Conservation (phyloP, 2,797 vertebrate genomes). For the Spheniscus humboldti region DNA sequence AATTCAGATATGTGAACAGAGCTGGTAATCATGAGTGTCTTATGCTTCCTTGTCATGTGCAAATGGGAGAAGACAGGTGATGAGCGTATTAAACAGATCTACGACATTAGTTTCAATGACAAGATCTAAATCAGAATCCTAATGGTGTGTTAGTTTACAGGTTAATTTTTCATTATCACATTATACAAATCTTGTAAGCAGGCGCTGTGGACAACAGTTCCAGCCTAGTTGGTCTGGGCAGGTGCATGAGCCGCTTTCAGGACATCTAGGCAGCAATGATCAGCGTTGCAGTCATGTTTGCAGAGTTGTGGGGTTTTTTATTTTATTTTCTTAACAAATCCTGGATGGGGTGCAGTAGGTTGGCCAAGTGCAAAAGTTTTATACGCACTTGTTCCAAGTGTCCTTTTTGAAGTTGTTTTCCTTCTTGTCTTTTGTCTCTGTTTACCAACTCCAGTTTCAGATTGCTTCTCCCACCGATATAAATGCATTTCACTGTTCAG, state of each 20-base stretch:
- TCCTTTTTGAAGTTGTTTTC: background rate
- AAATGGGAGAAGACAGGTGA: background rate
- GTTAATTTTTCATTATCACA: background rate
- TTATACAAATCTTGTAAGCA: background rate
- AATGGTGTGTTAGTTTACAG: background rate
- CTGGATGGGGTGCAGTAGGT: background rate
- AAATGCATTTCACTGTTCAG: conserved; percentile 1
- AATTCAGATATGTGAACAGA: background rate
- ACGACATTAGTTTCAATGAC: background rate
- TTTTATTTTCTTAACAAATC: background rate
- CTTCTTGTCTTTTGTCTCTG: background rate
- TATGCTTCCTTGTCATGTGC: background rate
- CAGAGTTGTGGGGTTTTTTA: rapidly evolving
- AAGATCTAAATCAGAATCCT: background rate
- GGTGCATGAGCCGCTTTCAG: background rate
- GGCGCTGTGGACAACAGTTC: background rate
- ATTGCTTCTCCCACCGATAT: background rate
- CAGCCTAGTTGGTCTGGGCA: background rate
- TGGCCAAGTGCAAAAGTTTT: background rate
- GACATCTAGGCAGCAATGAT: background rate
- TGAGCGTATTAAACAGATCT: background rate
- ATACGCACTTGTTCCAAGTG: background rate
- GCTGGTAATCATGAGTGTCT: background rate
- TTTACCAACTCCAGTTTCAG: background rate
- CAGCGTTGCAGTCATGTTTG: background rate